These are phyloP conservation scores for Crocodylus rhombifer DNA, from an alignment of 2,797 vertebrate species.

Conservation along the genomic window DNA sequence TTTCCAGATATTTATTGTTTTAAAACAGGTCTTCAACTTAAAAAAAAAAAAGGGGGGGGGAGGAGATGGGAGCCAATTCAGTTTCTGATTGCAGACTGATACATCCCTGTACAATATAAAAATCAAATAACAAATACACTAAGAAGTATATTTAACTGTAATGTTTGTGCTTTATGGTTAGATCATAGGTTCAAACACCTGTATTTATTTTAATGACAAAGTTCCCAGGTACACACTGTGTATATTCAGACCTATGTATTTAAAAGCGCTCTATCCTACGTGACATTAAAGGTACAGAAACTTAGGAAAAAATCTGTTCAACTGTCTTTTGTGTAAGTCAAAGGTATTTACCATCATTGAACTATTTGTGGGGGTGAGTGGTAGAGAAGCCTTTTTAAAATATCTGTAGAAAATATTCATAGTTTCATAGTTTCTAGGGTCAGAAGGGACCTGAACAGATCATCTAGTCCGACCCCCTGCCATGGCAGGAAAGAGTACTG, in stretches of 20 bases:
- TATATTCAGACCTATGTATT: fast-evolving
- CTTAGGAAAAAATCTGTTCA: not conserved
- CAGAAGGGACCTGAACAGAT: no score
- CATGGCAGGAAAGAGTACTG: no score
- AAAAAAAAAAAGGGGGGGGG: not conserved
- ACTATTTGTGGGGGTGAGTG: no score
- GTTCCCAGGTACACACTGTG: not conserved
- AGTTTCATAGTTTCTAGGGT: no score
- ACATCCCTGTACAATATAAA: not conserved
- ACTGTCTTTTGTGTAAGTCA: not conserved
- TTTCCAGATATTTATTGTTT: not conserved
- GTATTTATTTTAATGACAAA: not conserved
- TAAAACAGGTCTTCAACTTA: not conserved
- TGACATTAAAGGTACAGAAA: not conserved
- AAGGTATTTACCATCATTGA: not conserved
- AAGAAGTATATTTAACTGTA: not conserved
- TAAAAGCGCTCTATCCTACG: not conserved
- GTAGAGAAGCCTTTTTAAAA: no score
- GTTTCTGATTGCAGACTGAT: not conserved
- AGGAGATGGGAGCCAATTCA: not conserved
- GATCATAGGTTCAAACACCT: not conserved
- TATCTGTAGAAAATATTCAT: not conserved
- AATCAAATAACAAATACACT: not conserved
- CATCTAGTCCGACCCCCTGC: no score
- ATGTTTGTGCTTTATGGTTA: not conserved